Conservation (phyloP, 1,140 invertebrate species). For the Apis laboriosa region DNA sequence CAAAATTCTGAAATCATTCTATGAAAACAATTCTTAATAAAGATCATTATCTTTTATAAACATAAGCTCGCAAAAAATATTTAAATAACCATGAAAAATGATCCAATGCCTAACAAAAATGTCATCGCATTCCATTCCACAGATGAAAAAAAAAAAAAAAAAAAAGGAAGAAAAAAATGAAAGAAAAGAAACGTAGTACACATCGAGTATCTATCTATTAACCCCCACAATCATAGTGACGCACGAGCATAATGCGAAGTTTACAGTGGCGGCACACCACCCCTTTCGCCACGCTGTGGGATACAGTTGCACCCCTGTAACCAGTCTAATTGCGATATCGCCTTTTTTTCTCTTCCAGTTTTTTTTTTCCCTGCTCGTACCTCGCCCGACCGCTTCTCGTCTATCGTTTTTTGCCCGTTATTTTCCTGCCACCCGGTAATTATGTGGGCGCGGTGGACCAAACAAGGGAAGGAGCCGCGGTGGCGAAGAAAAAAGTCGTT, state of each 20-base stretch:
- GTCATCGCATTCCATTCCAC: background rate
- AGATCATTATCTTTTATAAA: background rate
- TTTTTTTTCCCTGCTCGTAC: constrained; percentile 42
- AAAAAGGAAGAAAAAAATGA: background rate
- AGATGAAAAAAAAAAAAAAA: background rate
- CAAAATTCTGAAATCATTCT: no score
- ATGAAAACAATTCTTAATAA: background rate
- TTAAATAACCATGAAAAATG: background rate
- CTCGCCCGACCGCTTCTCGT: constrained; percentile 36
- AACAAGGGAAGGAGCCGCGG: constrained; percentile 74
- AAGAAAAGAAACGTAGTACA: background rate
- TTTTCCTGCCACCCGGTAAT: constrained; percentile 75
- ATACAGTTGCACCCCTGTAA: constrained; percentile 43
- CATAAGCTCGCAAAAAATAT: background rate
- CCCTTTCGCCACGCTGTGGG: constrained; percentile 61
- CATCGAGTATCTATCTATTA: constrained; percentile 23
- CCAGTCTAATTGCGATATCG: constrained; percentile 76
- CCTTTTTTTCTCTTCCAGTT: constrained; percentile 63
- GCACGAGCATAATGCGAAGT: constrained; percentile 53
- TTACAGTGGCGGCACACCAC: constrained; percentile 58
- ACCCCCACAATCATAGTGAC: background rate
- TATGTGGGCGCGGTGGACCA: constrained; percentile 78
- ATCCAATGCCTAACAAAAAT: background rate
- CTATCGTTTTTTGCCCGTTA: constrained; percentile 66
- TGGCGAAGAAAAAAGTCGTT: constrained; percentile 74